These are phyloP conservation scores for honey bee (Apis mellifera) DNA, from an alignment of 1,140 invertebrate species.

Conservation along the genomic window DNA sequence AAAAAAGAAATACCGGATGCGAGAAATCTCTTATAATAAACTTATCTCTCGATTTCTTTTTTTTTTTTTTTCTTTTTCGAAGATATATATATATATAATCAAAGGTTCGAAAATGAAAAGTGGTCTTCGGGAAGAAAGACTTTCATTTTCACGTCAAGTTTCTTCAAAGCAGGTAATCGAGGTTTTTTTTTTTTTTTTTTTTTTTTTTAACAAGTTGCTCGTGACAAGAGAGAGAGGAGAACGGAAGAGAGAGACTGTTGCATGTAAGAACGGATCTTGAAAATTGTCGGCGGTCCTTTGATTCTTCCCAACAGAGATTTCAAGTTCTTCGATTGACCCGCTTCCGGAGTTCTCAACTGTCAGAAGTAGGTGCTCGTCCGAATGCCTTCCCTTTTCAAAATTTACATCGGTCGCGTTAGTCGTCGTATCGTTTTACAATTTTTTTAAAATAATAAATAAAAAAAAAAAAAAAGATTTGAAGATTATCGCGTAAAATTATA, in stretches of 20 bases:
- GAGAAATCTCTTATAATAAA: conserved; percentile 1
- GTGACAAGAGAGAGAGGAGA: neutral
- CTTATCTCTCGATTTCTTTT: conserved; percentile 17
- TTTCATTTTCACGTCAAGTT: conserved; percentile 52
- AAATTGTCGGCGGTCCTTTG: conserved; percentile 53
- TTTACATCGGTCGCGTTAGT: too few relatives aligned
- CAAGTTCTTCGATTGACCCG: conserved; percentile 9
- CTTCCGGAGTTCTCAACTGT: conserved; percentile 41
- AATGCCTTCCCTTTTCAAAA: too few relatives aligned
- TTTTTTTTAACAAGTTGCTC: neutral
- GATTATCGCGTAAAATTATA: too few relatives aligned
- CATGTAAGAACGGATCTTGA: conserved; percentile 23
- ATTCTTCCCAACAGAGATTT: neutral
- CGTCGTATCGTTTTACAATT: too few relatives aligned
- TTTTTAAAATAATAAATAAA: too few relatives aligned
- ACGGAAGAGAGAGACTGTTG: conserved; percentile 1
- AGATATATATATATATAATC: conserved; percentile 26
- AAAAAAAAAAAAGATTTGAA: too few relatives aligned
- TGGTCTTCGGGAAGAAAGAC: conserved; percentile 9
- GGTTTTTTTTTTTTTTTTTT: too few relatives aligned
- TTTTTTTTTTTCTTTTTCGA: too few relatives aligned
- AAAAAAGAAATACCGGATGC: conserved; percentile 19
- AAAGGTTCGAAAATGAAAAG: conserved; percentile 6
- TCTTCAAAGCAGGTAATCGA: neutral
- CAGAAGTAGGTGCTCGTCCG: neutral